Evolutionary conservation across 2,113 vertebrate genomes (phyloP).

Genomic region (Carollia perspicillata): DNA sequence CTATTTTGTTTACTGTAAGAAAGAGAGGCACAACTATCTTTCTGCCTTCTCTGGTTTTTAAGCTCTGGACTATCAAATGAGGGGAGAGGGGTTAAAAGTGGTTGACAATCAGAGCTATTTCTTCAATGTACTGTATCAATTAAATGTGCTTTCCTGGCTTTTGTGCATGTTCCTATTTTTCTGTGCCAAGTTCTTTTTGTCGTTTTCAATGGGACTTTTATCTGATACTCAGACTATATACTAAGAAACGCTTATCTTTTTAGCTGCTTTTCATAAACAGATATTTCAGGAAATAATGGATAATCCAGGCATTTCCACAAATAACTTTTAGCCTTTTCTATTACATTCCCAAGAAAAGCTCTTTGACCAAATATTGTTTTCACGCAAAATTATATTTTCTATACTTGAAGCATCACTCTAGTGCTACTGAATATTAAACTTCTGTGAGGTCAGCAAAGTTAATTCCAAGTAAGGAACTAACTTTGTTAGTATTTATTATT

Average conservation of each 20-base stretch:
- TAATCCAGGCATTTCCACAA: neutral
- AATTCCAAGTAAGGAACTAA: neutral
- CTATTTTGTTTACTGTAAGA: neutral
- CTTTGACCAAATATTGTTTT: neutral
- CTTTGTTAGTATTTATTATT: neutral
- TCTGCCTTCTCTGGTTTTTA: constrained; percentile 19
- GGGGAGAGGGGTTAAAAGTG: neutral
- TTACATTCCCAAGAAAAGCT: neutral
- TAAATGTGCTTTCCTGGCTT: neutral
- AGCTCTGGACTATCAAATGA: neutral
- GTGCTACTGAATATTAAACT: neutral
- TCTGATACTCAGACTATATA: neutral
- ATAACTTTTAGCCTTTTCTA: neutral
- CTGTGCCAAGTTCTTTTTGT: neutral
- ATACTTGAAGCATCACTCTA: neutral
- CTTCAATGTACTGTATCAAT: neutral
- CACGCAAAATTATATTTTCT: neutral
- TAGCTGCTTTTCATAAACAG: neutral
- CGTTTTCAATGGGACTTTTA: neutral
- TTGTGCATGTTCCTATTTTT: neutral
- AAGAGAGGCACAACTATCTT: constrained; percentile 53
- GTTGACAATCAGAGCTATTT: neutral
- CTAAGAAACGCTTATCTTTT: neutral
- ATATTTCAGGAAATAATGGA: neutral
- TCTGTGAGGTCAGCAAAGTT: neutral